phyloP scores from a whole-genome alignment of 1,140 invertebrate species.

The Apis mellifera region Amel_HAv3.1 CM009931.2:26438001-26438500 shows the following conservation, averaged over 20 bases:
- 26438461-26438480: not conserved
- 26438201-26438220: constrained; percentile 16
- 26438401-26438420: constrained; percentile 70
- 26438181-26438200: constrained; percentile 19
- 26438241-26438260: constrained; percentile 69
- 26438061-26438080: not conserved
- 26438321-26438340: constrained; percentile 50
- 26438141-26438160: constrained; percentile 22
- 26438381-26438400: constrained; percentile 64
- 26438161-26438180: constrained; percentile 50
- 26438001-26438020: too few species aligned
- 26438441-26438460: not conserved
- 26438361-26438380: constrained; percentile 66
- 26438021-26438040: too few species aligned
- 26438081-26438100: not conserved
- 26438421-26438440: constrained; percentile 57
- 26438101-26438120: constrained; percentile 10
- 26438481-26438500: not conserved
- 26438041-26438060: too few species aligned
- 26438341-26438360: constrained; percentile 63
- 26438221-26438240: constrained; percentile 64
- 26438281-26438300: constrained; percentile 36
- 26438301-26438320: constrained; percentile 44
- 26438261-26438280: constrained; percentile 52
- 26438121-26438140: constrained; percentile 10